Percentiles rank a stretch among this genome's conserved stretches.
These are phyloP conservation scores for Rhombomys opimus DNA, from an alignment of 2,113 vertebrate species.

Conservation along the genomic window DNA sequence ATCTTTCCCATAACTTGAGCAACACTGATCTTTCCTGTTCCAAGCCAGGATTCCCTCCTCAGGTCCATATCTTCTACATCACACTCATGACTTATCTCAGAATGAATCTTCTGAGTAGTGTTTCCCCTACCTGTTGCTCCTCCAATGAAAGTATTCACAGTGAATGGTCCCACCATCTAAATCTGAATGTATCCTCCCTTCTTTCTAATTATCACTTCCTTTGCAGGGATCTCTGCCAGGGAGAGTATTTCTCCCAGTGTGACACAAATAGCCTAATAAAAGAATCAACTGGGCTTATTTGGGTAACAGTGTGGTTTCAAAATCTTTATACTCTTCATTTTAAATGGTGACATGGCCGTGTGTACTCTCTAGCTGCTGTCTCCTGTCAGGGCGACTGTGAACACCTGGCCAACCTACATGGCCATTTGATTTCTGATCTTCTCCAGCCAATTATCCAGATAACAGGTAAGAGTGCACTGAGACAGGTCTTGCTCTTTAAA, in stretches of 20 bases:
- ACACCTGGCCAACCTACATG: not conserved
- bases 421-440: not conserved
- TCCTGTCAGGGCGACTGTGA: not conserved
- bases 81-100: too few species aligned
- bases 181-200: not conserved
- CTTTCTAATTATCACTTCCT: not conserved
- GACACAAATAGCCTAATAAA: not conserved
- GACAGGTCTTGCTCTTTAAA: not conserved
- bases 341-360: not conserved
- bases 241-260: not conserved
- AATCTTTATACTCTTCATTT: not conserved
- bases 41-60: not conserved
- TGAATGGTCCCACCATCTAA: not conserved
- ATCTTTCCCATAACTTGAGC: not conserved
- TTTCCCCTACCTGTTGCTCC: not conserved
- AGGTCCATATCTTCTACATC: not conserved
- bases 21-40: not conserved
- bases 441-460: not conserved
- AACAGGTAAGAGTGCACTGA: not conserved
- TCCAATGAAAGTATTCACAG: not conserved
- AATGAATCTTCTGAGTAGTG: not conserved
- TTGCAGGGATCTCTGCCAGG: not conserved
- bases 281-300: not conserved
- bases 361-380: not conserved
- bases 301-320: not conserved